Conservation (phyloP, 1,140 invertebrate species). For the Nephila pilipes region DNA sequence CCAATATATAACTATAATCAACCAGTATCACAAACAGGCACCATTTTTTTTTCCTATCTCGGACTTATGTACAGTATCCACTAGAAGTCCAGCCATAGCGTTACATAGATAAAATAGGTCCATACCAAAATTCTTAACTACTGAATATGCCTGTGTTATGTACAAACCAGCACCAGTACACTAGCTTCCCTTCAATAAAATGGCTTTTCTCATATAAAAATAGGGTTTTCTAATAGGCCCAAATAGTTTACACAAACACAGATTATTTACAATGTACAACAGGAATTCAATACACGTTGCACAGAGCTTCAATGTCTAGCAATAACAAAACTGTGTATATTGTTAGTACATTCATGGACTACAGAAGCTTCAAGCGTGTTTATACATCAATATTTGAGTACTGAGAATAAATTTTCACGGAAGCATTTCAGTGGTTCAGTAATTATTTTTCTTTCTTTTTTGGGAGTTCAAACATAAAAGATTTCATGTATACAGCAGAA, state of each 20-base stretch:
- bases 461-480: background rate
- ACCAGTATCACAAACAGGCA: slow-evolving; percentile 73
- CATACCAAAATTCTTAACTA: slow-evolving; percentile 64
- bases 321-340: slow-evolving; percentile 25
- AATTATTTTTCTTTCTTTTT: background rate
- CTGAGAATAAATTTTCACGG: background rate
- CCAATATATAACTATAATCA: slow-evolving; percentile 5
- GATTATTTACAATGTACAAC: slow-evolving; percentile 76
- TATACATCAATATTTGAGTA: slow-evolving; percentile 15
- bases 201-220: slow-evolving; percentile 76
- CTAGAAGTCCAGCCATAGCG: slow-evolving; percentile 47
- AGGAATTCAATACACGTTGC: slow-evolving; percentile 60
- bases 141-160: slow-evolving; percentile 55
- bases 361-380: slow-evolving; percentile 72
- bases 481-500: background rate
- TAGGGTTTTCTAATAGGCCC: slow-evolving; percentile 74
- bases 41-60: slow-evolving; percentile 39
- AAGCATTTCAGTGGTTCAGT: background rate
- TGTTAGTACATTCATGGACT: slow-evolving; percentile 38
- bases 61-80: slow-evolving; percentile 49
- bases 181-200: slow-evolving; percentile 71
- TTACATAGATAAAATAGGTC: slow-evolving; percentile 72
- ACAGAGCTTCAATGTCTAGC: slow-evolving; percentile 55
- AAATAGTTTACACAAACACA: slow-evolving; percentile 68
- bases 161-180: slow-evolving; percentile 74